Conservation (phyloP, 1,140 invertebrate species). For the Episyrphus balteatus region DNA sequence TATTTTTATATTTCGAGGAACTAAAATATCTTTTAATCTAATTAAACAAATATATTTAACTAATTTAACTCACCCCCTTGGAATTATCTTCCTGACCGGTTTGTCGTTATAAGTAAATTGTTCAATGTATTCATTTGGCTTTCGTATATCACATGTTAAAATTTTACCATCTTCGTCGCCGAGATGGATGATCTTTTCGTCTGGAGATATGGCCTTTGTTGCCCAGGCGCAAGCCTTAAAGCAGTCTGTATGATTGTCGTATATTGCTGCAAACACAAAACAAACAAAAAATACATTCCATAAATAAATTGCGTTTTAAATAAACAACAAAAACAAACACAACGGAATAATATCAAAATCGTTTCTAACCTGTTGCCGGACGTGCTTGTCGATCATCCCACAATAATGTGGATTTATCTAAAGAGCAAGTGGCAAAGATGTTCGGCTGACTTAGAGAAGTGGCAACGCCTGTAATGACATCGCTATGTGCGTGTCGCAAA, state of each 20-base stretch:
- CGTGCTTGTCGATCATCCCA: conserved; percentile 9
- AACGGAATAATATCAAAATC: neutral
- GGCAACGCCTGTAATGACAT: conserved; percentile 6
- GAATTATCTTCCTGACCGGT: conserved; percentile 7
- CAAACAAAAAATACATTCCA: neutral
- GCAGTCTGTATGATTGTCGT: conserved; percentile 1
- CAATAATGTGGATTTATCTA: conserved; percentile 6
- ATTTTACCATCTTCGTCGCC: conserved; percentile 8
- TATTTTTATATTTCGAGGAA: too few species aligned
- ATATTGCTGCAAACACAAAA: conserved; percentile 5
- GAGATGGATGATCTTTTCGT: conserved; percentile 2
- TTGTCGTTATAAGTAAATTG: conserved; percentile 2
- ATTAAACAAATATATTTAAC: too few species aligned
- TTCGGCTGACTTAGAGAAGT: neutral
- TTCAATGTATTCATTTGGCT: conserved; percentile 5
- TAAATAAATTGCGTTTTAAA: neutral
- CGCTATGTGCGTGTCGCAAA: conserved; percentile 9
- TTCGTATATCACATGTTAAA: conserved; percentile 4
- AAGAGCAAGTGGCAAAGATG: conserved; percentile 9
- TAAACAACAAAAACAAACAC: neutral
- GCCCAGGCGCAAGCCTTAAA: conserved; percentile 7
- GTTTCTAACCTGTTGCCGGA: conserved; percentile 7
- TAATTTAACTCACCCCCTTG: conserved; percentile 5
- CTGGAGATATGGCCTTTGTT: neutral
- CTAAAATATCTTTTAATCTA: too few species aligned